phyloP scores from a whole-genome alignment of 1,140 invertebrate genomes.

The Pseudomyrmex pallidus region DNA sequence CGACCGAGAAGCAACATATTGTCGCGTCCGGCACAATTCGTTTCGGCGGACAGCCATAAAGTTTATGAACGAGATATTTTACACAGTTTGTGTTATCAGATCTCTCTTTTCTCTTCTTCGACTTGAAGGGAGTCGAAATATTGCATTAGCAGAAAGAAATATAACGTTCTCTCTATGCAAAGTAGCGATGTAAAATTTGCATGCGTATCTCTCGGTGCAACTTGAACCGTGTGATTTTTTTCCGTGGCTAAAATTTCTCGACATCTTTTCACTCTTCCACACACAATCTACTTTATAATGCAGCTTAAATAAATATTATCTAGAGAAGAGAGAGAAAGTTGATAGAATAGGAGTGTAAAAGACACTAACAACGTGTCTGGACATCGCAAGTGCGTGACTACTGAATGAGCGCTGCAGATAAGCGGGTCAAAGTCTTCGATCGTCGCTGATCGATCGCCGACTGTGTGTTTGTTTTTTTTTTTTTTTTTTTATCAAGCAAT shows the following conservation, averaged over 20 bases:
- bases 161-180: neutral
- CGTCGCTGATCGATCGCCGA: constrained; percentile 4
- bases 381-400: constrained; percentile 29
- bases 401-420: constrained; percentile 17
- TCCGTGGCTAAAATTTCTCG: too few relatives aligned
- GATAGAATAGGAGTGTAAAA: neutral
- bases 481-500: neutral
- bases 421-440: constrained; percentile 41
- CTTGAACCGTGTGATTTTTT: neutral
- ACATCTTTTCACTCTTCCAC: neutral
- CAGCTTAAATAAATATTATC: neutral
- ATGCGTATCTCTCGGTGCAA: neutral
- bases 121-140: neutral
- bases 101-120: neutral
- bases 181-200: neutral
- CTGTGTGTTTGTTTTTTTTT: neutral
- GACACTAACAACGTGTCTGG: neutral
- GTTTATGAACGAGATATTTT: constrained; percentile 34
- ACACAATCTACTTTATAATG: neutral
- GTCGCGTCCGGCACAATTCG: constrained; percentile 7
- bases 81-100: neutral
- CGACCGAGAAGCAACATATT: constrained; percentile 36
- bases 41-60: constrained; percentile 3
- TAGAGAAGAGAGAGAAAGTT: neutral
- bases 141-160: neutral